Base-by-base conservation (phyloP, 2,888 invertebrate species). In the Drosophila acutilabella region DNA sequence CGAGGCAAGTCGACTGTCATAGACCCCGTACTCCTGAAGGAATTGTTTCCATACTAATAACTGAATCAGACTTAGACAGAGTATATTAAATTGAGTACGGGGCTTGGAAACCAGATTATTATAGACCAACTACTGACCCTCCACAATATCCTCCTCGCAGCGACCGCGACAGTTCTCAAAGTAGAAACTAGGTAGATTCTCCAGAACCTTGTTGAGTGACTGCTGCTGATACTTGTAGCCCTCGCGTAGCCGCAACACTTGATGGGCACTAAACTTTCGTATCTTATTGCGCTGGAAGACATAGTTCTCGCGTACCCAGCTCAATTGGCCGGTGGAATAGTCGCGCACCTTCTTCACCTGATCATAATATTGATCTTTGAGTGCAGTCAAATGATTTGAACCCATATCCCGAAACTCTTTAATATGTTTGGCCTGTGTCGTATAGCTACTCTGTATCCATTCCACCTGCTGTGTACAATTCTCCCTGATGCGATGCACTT, bases 171-270 rank as follows among this genome's bases (percentile, higher is more conserved):
- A 98, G 93, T 98, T 98, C 92, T 98, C 98, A 91, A 98, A 95
- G 93, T 98, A 97, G 58, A 97, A 93, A 89, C 95, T 97, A 42
- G 97, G 97, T 85, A 98, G 93, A 92, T 98, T 98, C 92, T 98
- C 98, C 64, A 98, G 93, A 6, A 98, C 96, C 92, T 98, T 98
- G 93, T 98, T 97, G 56, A 98, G 93, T 11, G 98, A 97, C 92
- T 98, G 97, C 92, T 98, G 98, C 92, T 98, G 98, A 91, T 98
- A 97, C 92, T 98, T 98, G 94, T 97, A 98, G 10, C 98, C 97
- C 92, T 98, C 98, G 33, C 98, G 95, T 47, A 98, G 93, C 56
- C 97, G 94, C 48, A 98, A 93, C 65, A 98, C 95, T 93, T 98
- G 98, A 91, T 97, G 97, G 18, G 97, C 96, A 93, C 98, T 98